Percentiles rank a stretch among this genome's conserved stretches.
Conservation (phyloP, 2,888 invertebrate species). For the Hyposoter dolosus region DNA sequence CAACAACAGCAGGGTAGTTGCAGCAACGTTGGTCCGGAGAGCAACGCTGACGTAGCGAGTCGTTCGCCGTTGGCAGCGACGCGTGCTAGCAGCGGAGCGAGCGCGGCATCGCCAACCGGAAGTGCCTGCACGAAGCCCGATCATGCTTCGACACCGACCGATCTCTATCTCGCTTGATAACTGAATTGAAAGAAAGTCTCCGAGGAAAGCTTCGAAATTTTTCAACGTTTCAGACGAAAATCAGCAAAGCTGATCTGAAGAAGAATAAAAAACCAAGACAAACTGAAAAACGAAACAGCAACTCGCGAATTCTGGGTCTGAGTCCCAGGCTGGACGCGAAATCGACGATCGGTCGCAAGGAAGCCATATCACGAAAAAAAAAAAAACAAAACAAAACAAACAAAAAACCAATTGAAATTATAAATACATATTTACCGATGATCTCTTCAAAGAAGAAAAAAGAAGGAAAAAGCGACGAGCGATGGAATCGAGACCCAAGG, state of each 20-base stretch:
- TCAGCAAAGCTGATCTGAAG: not conserved
- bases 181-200: slow-evolving; percentile 29
- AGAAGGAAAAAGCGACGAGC: slow-evolving; percentile 14
- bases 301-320: slow-evolving; percentile 13
- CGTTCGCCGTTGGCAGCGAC: slow-evolving; percentile 90
- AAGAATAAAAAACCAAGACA: not conserved
- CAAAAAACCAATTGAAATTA: slow-evolving; percentile 78
- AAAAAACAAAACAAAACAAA: not conserved
- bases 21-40: slow-evolving; percentile 80
- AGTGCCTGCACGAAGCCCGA: slow-evolving; percentile 90
- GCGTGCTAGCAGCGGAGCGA: slow-evolving; percentile 89
- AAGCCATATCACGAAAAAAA: slow-evolving; percentile 81
- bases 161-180: slow-evolving; percentile 82
- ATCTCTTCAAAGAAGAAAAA: slow-evolving; percentile 76
- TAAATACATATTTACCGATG: slow-evolving; percentile 75
- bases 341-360: slow-evolving; percentile 73
- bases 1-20: slow-evolving; percentile 79
- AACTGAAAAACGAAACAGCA: slow-evolving; percentile 5
- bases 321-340: slow-evolving; percentile 44
- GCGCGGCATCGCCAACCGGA: slow-evolving; percentile 90
- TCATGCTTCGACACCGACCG: slow-evolving; percentile 82
- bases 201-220: not conserved
- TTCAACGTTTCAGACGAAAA: not conserved
- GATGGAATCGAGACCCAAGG: slow-evolving; percentile 22
- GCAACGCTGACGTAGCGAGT: slow-evolving; percentile 87